Percentiles rank a stretch among this genome's conserved stretches.
phyloP scores from a whole-genome alignment of 2,113 vertebrate species.

The Synodontis membranacea region DNA sequence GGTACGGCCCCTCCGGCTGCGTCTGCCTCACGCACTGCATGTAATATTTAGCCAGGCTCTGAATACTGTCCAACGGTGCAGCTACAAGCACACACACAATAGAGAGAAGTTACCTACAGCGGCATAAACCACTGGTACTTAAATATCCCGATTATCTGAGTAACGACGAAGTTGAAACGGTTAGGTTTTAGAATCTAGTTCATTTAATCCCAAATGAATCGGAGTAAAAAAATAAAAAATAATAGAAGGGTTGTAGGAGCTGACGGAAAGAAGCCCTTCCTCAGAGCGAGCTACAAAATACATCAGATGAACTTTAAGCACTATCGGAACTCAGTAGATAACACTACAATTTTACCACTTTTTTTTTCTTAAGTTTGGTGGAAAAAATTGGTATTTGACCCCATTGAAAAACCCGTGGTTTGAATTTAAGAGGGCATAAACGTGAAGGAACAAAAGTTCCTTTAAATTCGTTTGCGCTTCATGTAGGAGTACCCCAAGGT shows the following conservation, averaged over 20 bases:
- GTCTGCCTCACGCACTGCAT: slow-evolving; percentile 82
- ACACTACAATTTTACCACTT: not conserved
- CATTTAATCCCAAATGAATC: not conserved
- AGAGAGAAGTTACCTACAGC: not conserved
- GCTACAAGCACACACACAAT: slow-evolving; percentile 64
- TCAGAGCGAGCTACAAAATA: not conserved
- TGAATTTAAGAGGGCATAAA: not conserved
- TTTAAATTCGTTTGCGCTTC: not conserved
- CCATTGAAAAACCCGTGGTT: not conserved
- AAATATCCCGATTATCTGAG: not conserved
- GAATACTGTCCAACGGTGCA: slow-evolving; percentile 91
- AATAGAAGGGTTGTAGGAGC: not conserved
- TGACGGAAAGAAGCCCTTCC: not conserved
- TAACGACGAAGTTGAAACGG: not conserved
- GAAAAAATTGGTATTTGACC: not conserved
- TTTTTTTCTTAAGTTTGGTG: not conserved
- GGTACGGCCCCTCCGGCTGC: slow-evolving; percentile 89
- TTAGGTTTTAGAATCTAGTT: not conserved
- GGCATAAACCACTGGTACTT: not conserved
- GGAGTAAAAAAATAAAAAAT: not conserved
- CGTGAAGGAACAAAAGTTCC: too few species aligned
- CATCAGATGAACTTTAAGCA: not conserved
- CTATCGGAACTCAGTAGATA: not conserved
- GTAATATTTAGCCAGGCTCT: slow-evolving; percentile 87
- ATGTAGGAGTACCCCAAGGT: not conserved